Conservation (phyloP, 2,113 vertebrate genomes). For the Microcebus tavaratra region DNA sequence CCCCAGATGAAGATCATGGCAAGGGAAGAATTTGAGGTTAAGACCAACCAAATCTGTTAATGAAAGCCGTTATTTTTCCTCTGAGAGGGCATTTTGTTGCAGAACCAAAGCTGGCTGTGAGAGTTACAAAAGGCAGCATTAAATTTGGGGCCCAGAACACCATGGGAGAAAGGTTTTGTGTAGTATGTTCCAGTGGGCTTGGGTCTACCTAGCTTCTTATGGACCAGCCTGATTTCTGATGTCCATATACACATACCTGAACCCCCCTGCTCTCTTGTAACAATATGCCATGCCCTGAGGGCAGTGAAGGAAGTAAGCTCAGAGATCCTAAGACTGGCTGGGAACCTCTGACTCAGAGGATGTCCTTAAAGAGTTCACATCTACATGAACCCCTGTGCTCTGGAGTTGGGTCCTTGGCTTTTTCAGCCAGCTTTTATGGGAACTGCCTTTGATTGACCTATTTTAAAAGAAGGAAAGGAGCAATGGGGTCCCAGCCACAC, state of each 20-base stretch:
- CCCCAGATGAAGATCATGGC: conserved; percentile 2
- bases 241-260: background rate
- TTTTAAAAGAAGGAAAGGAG: background rate
- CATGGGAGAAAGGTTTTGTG: background rate
- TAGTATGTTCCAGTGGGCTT: background rate
- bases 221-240: background rate
- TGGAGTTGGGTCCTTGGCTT: background rate
- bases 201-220: background rate
- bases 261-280: background rate
- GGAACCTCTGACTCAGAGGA: background rate
- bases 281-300: background rate
- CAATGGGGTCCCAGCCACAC: background rate
- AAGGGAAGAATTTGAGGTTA: conserved; percentile 50
- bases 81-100: conserved; percentile 44
- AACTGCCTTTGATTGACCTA: conserved; percentile 31
- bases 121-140: conserved; percentile 1
- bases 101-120: conserved; percentile 25
- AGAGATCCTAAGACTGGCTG: background rate
- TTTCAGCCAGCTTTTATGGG: conserved; percentile 23
- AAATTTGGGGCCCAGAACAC: background rate
- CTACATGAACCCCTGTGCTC: background rate
- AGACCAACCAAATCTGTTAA: conserved; percentile 36
- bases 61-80: conserved; percentile 53
- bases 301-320: background rate
- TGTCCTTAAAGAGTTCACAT: background rate